Evolutionary conservation across 37 sponge, comb jelly and placozoan genomes (phyloP).

Genomic region (Halichondria panicea): DNA sequence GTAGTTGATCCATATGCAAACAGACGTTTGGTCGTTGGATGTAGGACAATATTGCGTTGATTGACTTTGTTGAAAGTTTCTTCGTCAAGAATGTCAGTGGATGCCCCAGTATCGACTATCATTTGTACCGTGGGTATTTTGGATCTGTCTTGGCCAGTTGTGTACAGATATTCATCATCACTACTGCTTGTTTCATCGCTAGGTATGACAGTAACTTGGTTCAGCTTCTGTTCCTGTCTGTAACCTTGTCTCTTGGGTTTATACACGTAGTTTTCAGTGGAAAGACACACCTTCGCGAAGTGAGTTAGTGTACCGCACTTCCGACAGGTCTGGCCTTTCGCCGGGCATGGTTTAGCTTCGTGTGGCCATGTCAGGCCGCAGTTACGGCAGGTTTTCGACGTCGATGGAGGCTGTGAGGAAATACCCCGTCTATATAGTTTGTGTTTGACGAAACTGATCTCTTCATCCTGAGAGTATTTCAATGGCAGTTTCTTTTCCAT

Average conservation of each 20-base stretch:
- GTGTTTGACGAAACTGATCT: not conserved
- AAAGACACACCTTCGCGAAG: slow-evolving; percentile 29
- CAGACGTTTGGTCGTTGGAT: slow-evolving; percentile 2
- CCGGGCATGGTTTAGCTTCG: slow-evolving; percentile 19
- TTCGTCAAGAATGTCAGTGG: slow-evolving; percentile 43
- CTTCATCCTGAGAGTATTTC: not conserved
- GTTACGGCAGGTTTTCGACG: slow-evolving; percentile 10
- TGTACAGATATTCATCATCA: slow-evolving; percentile 37
- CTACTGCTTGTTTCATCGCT: not conserved
- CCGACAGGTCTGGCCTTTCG: slow-evolving; percentile 33
- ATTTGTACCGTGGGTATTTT: slow-evolving; percentile 6
- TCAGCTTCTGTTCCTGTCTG: not conserved
- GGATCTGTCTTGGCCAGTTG: not conserved
- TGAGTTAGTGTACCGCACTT: slow-evolving; percentile 38
- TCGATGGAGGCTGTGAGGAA: not conserved
- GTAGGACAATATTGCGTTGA: not conserved
- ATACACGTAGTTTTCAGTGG: not conserved
- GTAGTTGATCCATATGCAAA: slow-evolving; percentile 27
- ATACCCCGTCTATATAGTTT: too few species aligned
- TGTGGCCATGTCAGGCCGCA: slow-evolving; percentile 31
- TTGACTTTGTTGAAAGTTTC: slow-evolving; percentile 1
- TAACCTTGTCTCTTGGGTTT: not conserved
- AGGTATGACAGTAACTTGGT: not conserved
- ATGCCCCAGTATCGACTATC: slow-evolving; percentile 44
- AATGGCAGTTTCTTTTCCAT: slow-evolving; percentile 18